Percentiles rank a stretch among this genome's conserved stretches.
These are phyloP conservation scores for Pogonomyrmex barbatus DNA, from an alignment of 1,140 invertebrate genomes.

Conservation along the genomic window DNA sequence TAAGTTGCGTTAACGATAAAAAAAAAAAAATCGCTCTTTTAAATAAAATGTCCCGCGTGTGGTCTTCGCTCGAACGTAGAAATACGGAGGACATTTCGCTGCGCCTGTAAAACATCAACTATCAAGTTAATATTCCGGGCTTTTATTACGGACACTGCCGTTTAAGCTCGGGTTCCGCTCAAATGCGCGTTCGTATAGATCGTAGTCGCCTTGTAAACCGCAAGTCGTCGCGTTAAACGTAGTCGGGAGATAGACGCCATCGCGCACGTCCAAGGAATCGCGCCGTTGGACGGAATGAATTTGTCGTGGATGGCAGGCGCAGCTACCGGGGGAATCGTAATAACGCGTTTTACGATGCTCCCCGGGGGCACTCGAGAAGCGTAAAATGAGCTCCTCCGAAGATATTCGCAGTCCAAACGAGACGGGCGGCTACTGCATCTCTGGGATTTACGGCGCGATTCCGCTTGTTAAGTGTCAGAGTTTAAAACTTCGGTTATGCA, in stretches of 20 bases:
- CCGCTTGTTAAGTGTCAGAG: conserved; percentile 62
- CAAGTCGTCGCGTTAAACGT: neutral
- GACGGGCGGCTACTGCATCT: conserved; percentile 31
- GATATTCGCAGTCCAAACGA: conserved; percentile 41
- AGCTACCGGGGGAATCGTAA: conserved; percentile 8
- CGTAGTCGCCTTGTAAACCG: neutral
- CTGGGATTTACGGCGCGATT: conserved; percentile 61
- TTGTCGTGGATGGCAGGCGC: conserved; percentile 29
- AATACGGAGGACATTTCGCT: neutral
- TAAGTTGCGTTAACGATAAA: neutral
- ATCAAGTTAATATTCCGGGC: conserved; percentile 3
- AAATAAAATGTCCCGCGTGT: neutral
- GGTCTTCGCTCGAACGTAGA: neutral
- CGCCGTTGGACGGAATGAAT: conserved; percentile 36
- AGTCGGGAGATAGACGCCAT: neutral
- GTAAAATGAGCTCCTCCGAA: conserved; percentile 60
- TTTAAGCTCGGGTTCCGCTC: conserved; percentile 21
- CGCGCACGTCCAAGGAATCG: neutral
- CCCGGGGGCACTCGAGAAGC: neutral
- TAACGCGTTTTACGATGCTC: conserved; percentile 36
- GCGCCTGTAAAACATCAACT: neutral
- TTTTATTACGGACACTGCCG: neutral
- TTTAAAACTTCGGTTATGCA: conserved; percentile 47
- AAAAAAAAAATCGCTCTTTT: neutral
- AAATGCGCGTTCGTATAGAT: neutral